These are phyloP conservation scores for Gracilinanus agilis DNA, from an alignment of 2,113 vertebrate genomes.

Conservation along the genomic window DNA sequence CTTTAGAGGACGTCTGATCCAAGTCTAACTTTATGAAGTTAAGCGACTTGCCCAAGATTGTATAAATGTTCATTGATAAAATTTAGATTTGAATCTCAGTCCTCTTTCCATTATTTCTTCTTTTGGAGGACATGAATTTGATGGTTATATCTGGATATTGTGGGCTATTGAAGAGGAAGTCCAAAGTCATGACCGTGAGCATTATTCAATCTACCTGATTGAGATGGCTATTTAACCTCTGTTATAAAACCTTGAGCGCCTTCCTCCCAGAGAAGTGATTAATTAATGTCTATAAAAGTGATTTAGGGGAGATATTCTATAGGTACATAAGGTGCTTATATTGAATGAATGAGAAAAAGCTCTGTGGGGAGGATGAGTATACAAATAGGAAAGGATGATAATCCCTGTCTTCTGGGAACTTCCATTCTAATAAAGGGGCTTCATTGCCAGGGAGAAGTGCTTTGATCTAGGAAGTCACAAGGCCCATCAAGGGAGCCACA, in stretches of 20 bases:
- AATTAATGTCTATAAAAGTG: conserved; percentile 27
- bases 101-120: background rate
- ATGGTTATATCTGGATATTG: background rate
- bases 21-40: background rate
- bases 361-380: background rate
- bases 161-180: background rate
- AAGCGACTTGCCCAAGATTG: background rate
- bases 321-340: background rate
- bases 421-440: background rate
- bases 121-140: background rate
- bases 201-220: conserved; percentile 8
- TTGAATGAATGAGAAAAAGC: conserved; percentile 14
- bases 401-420: background rate
- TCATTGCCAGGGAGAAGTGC: background rate
- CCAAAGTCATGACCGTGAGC: background rate
- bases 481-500: background rate
- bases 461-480: background rate
- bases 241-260: conserved; percentile 11
- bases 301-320: conserved; percentile 1
- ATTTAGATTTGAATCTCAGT: background rate
- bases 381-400: background rate
- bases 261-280: background rate
- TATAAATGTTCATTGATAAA: background rate
- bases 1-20: background rate
- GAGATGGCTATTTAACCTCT: background rate